Percentiles rank a stretch among this genome's conserved stretches.
Evolutionary conservation across 2,888 invertebrate species (phyloP).

Genomic region (Coleophora flavipennella): DNA sequence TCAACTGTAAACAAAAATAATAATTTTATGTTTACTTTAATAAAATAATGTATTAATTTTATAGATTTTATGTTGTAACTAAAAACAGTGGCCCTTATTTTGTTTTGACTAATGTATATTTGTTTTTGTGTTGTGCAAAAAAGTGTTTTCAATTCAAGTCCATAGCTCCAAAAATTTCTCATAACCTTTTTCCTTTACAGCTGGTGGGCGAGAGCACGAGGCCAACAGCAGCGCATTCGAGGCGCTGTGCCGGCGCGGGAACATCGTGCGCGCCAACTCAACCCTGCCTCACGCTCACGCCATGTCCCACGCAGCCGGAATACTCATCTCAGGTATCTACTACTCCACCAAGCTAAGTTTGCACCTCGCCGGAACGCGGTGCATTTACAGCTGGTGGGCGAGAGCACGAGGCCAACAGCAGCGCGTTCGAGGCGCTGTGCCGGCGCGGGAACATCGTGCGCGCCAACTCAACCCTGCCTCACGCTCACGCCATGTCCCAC

Average conservation of each 20-base stretch:
- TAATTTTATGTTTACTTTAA: no score
- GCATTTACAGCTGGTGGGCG: conserved; percentile 24
- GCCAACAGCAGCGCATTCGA: conserved; percentile 48
- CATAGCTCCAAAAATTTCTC: background rate
- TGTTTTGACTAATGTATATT: no score
- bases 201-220: conserved; percentile 29
- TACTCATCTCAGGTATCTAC: conserved; percentile 70
- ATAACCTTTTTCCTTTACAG: conserved; percentile 7
- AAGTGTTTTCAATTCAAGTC: no score
- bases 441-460: conserved; percentile 55
- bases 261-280: conserved; percentile 49
- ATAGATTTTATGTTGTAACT: no score
- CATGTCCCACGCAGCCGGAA: conserved; percentile 58
- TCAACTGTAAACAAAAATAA: no score
- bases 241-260: conserved; percentile 52
- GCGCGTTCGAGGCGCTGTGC: conserved; percentile 53
- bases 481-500: conserved; percentile 43
- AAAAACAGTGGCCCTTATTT: no score
- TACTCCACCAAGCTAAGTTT: no score
- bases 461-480: conserved; percentile 26
- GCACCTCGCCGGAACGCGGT: no score
- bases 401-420: conserved; percentile 34
- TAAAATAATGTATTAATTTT: no score
- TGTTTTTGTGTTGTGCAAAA: no score
- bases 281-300: conserved; percentile 39